Percentiles rank a stretch among this genome's conserved stretches.
These are phyloP conservation scores for Trichogramma pretiosum DNA, from an alignment of 1,140 invertebrate species.

Conservation along the genomic window DNA sequence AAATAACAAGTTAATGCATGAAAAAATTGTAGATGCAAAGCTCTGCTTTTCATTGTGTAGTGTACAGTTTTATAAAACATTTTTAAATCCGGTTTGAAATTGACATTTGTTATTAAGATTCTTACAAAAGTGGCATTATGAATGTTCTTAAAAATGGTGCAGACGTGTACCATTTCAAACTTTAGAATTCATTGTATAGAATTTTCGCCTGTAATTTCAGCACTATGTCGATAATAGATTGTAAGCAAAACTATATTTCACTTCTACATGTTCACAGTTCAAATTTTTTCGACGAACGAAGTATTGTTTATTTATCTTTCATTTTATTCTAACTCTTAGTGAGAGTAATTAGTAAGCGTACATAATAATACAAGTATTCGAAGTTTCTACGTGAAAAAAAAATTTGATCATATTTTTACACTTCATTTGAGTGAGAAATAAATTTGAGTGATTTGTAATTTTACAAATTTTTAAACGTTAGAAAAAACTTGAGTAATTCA, in stretches of 20 bases:
- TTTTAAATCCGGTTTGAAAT: conserved; percentile 16
- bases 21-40: conserved; percentile 2
- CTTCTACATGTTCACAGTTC: conserved; percentile 3
- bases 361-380: no score
- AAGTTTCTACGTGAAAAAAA: conserved; percentile 2
- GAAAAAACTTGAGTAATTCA: not conserved
- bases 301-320: no score
- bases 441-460: not conserved
- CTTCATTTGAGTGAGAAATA: not conserved
- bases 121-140: conserved; percentile 19
- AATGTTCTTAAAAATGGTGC: conserved; percentile 14
- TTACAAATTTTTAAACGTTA: not conserved
- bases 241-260: conserved; percentile 3
- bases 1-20: conserved; percentile 6
- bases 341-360: no score
- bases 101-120: conserved; percentile 12
- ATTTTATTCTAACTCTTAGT: no score
- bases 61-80: conserved; percentile 18
- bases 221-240: conserved; percentile 18
- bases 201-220: conserved; percentile 12
- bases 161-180: not conserved
- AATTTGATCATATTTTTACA: conserved; percentile 4
- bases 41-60: conserved; percentile 19
- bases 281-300: conserved; percentile 3
- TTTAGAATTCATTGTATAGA: conserved; percentile 16